A percentile compares a stretch with the other conserved stretches of the same genome.
Conservation (phyloP, 2,113 vertebrate genomes). For the Brachyistius frenatus region DNA sequence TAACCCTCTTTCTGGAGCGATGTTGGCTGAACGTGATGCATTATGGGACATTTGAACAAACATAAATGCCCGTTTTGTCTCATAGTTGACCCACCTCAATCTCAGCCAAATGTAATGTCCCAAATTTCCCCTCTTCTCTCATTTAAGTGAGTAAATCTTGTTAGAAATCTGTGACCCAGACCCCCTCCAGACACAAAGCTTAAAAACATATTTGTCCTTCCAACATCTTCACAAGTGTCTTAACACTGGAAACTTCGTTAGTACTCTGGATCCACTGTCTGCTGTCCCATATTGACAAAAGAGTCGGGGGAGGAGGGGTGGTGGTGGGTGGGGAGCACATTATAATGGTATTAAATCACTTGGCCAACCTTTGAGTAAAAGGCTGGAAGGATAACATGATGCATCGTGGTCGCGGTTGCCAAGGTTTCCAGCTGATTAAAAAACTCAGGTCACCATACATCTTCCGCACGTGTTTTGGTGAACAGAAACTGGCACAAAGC, state of each 20-base stretch:
- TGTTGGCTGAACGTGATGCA: no score
- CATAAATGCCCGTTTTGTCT: no score
- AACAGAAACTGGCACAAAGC: slow-evolving; percentile 33
- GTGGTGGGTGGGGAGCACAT: not conserved
- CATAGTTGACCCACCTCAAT: no score
- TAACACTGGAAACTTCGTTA: not conserved
- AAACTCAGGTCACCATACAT: slow-evolving; percentile 23
- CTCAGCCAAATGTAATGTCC: no score
- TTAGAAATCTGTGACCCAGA: not conserved
- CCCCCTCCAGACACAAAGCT: not conserved
- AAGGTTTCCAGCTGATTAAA: slow-evolving; percentile 57
- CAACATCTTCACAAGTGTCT: not conserved
- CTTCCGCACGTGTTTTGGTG: slow-evolving; percentile 31
- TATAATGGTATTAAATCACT: slow-evolving; percentile 44
- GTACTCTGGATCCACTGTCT: not conserved
- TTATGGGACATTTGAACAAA: no score
- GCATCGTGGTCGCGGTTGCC: slow-evolving; percentile 19
- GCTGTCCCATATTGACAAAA: not conserved
- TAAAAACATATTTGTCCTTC: slow-evolving; percentile 3
- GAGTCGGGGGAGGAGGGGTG: not conserved
- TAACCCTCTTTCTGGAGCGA: no score
- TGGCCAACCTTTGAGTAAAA: slow-evolving; percentile 45
- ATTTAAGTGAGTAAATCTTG: no score
- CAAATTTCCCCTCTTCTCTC: no score
- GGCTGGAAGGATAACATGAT: slow-evolving; percentile 46